Conservation (phyloP, 1,140 invertebrate genomes). For the Monochamus saltuarius region DNA sequence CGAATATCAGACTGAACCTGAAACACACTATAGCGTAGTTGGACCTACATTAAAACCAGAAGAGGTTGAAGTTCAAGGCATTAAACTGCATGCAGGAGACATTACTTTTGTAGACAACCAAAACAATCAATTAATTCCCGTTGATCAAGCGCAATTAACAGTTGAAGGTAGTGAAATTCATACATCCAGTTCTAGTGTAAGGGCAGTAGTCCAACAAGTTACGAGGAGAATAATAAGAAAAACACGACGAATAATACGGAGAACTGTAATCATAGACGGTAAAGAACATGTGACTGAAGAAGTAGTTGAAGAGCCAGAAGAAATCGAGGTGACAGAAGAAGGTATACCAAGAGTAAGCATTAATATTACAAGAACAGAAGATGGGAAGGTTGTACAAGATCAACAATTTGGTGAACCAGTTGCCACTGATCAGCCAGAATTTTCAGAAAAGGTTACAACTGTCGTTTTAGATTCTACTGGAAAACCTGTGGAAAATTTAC, state of each 20-base stretch:
- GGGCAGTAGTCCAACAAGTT: conserved; percentile 76
- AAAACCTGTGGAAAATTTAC: conserved; percentile 30
- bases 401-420: conserved; percentile 50
- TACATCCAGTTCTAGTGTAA: conserved; percentile 63
- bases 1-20: conserved; percentile 64
- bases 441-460: conserved; percentile 31
- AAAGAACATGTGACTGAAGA: conserved; percentile 81
- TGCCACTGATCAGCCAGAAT: conserved; percentile 20
- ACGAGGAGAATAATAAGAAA: conserved; percentile 73
- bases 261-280: conserved; percentile 76
- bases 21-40: conserved; percentile 56
- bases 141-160: conserved; percentile 28
- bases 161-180: conserved; percentile 51
- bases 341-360: conserved; percentile 73
- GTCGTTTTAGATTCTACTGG: conserved; percentile 24
- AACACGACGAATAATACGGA: conserved; percentile 70
- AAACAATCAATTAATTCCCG: conserved; percentile 50
- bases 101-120: conserved; percentile 42
- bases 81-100: conserved; percentile 58
- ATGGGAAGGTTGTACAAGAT: conserved; percentile 55
- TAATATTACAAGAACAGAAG: conserved; percentile 63
- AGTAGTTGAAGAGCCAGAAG: conserved; percentile 78
- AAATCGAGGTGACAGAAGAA: conserved; percentile 75
- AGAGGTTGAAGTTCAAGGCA: conserved; percentile 56
- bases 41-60: conserved; percentile 56